Evolutionary conservation across 2,888 invertebrate genomes (phyloP).

Genomic region (Matsumyia berberina): DNA sequence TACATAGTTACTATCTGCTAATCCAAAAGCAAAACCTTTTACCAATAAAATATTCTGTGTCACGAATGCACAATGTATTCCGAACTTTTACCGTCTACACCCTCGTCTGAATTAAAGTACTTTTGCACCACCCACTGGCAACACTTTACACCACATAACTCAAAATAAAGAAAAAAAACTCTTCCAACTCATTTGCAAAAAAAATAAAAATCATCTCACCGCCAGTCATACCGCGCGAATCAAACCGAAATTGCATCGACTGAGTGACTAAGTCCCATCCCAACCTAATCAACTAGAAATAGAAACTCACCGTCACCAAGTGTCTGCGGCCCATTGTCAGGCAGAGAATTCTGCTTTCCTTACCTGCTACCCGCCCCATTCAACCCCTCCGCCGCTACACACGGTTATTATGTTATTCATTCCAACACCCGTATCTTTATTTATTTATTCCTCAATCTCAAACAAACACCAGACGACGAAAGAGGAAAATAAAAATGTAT

Average conservation of each 20-base stretch:
- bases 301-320: not conserved
- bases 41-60: no score
- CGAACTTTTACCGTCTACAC: no score
- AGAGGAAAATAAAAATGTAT: slow-evolving; percentile 26
- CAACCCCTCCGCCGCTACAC: slow-evolving; percentile 38
- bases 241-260: slow-evolving; percentile 11
- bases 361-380: slow-evolving; percentile 48
- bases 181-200: slow-evolving; percentile 3
- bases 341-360: not conserved
- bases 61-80: no score
- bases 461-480: not conserved
- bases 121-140: not conserved
- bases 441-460: slow-evolving; percentile 51
- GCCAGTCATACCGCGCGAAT: slow-evolving; percentile 12
- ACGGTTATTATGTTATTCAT: slow-evolving; percentile 70
- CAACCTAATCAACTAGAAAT: not conserved
- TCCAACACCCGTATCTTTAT: slow-evolving; percentile 70
- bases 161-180: not conserved
- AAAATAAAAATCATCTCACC: slow-evolving; percentile 1
- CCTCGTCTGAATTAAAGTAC: no score
- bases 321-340: slow-evolving; percentile 25
- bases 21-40: no score
- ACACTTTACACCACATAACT: not conserved
- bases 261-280: not conserved
- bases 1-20: no score